Evolutionary conservation across 2,113 vertebrate genomes (phyloP).

Genomic region (Oreocharis arfaki): DNA sequence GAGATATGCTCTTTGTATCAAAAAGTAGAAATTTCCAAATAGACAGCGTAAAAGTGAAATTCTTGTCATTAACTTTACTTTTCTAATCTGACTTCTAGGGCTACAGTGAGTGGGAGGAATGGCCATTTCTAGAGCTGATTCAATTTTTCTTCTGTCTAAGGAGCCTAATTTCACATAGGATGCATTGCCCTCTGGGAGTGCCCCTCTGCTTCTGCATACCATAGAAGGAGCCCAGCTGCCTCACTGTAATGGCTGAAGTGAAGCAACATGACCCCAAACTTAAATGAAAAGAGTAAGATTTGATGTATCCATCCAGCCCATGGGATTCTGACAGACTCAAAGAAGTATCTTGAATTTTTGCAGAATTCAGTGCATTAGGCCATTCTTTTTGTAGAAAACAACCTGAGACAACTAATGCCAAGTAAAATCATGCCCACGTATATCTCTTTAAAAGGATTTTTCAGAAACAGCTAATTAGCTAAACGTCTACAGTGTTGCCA

Average conservation of each 20-base stretch:
- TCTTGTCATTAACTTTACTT: background rate
- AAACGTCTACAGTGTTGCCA: background rate
- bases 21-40: background rate
- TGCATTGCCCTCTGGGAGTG: background rate
- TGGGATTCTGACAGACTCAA: background rate
- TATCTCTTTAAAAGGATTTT: background rate
- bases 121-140: background rate
- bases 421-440: background rate
- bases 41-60: background rate
- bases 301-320: background rate
- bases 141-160: background rate
- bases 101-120: background rate
- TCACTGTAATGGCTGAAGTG: background rate
- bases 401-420: background rate
- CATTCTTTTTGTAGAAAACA: background rate
- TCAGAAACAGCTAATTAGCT: background rate
- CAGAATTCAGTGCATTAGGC: background rate
- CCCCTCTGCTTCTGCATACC: background rate
- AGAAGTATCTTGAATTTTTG: background rate
- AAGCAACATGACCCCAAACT: background rate
- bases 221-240: background rate
- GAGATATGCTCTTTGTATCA: background rate
- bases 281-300: background rate
- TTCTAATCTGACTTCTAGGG: background rate
- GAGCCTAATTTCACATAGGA: fast-evolving